Evolutionary conservation across 1,140 invertebrate genomes (phyloP).

Genomic region (Philaenus spumarius): DNA sequence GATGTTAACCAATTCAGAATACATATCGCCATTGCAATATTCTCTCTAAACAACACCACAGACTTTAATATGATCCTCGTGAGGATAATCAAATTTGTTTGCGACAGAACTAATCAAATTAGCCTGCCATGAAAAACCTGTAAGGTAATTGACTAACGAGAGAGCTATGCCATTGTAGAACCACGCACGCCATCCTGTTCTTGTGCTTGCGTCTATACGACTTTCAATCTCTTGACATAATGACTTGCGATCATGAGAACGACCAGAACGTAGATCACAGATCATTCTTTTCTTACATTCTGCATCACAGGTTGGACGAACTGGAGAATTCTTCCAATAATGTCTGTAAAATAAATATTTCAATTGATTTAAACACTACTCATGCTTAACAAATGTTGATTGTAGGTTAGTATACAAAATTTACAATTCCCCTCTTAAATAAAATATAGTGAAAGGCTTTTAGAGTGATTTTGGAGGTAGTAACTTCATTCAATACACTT

Average conservation of each 20-base stretch:
- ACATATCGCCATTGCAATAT: too few species aligned
- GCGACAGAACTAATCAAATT: neutral
- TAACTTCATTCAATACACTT: too few species aligned
- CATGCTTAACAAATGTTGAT: too few species aligned
- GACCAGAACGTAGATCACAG: slow-evolving; percentile 76
- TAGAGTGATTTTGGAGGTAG: too few species aligned
- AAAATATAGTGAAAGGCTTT: too few species aligned
- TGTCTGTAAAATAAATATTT: slow-evolving; percentile 52
- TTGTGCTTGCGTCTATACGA: slow-evolving; percentile 63
- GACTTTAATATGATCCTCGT: too few species aligned
- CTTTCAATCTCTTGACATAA: slow-evolving; percentile 75
- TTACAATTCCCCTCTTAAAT: too few species aligned
- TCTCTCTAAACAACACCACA: too few species aligned
- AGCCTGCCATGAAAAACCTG: neutral
- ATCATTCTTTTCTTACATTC: slow-evolving; percentile 77
- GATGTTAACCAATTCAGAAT: too few species aligned
- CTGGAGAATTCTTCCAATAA: slow-evolving; percentile 83
- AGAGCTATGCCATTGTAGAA: slow-evolving; percentile 75
- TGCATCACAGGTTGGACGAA: slow-evolving; percentile 65
- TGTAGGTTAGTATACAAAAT: too few species aligned
- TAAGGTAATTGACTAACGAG: slow-evolving; percentile 59
- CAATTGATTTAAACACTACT: too few species aligned
- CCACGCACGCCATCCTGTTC: slow-evolving; percentile 73
- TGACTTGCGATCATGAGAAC: slow-evolving; percentile 76
- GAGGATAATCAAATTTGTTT: neutral